These are phyloP conservation scores for Penaeus chinensis DNA, from an alignment of 1,140 invertebrate genomes.

Conservation along the genomic window DNA sequence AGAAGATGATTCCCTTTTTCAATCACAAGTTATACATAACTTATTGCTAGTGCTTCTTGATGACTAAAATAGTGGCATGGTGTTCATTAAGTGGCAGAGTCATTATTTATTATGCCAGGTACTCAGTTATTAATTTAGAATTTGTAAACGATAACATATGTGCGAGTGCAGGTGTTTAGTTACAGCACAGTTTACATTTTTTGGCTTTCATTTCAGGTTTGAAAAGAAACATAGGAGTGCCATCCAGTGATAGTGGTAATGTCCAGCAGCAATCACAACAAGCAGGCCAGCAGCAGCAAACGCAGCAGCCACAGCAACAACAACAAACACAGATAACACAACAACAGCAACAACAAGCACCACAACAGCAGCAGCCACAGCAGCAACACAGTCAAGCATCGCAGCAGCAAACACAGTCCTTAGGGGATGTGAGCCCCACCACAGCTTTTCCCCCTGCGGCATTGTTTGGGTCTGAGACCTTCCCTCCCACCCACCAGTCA, in stretches of 20 bases:
- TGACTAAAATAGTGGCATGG: too few species aligned
- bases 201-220: slow-evolving; percentile 37
- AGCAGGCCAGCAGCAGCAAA: neutral
- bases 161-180: too few species aligned
- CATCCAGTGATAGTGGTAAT: slow-evolving; percentile 63
- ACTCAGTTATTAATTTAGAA: too few species aligned
- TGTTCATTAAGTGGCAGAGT: too few species aligned
- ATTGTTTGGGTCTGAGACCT: slow-evolving; percentile 62
- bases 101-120: too few species aligned
- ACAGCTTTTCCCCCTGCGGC: slow-evolving; percentile 52
- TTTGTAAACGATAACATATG: too few species aligned
- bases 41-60: too few species aligned
- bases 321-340: neutral
- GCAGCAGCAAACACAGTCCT: too few species aligned
- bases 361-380: slow-evolving; percentile 24
- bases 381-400: slow-evolving; percentile 6
- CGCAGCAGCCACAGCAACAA: neutral
- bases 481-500: slow-evolving; percentile 53
- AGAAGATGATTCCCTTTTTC: too few species aligned
- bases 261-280: slow-evolving; percentile 26
- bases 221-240: slow-evolving; percentile 48
- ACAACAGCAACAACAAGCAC: slow-evolving; percentile 4
- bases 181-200: too few species aligned
- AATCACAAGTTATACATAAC: too few species aligned
- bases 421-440: slow-evolving; percentile 43